These are phyloP conservation scores for Scaptomyza caliginosa DNA, from an alignment of 2,888 invertebrate species.

Conservation along the genomic window DNA sequence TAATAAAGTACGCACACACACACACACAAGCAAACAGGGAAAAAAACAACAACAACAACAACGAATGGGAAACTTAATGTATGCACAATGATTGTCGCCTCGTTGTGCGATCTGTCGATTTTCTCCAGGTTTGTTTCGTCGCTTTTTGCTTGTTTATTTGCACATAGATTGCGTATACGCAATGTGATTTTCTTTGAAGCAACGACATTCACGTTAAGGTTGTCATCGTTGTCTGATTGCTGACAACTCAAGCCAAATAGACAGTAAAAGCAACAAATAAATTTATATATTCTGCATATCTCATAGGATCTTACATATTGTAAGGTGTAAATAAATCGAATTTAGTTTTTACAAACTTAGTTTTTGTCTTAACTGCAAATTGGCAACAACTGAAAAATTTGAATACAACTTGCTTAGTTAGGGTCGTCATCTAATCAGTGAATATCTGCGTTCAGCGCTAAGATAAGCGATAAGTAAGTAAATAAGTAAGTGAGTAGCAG, in stretches of 20 bases:
- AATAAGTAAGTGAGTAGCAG: conserved; percentile 11
- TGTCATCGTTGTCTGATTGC: conserved; percentile 43
- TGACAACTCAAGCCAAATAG: conserved; percentile 39
- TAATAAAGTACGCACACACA: conserved; percentile 64
- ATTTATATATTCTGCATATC: background rate
- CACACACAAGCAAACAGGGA: conserved; percentile 6
- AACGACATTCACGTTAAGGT: conserved; percentile 25
- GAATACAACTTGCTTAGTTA: conserved; percentile 4
- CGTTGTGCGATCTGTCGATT: conserved; percentile 69
- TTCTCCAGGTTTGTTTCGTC: conserved; percentile 59
- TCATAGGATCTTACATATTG: background rate
- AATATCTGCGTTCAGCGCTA: conserved; percentile 13
- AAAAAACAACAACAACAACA: conserved; percentile 18
- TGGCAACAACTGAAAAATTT: conserved; percentile 6
- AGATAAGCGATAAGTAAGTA: conserved; percentile 40
- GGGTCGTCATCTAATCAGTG: conserved; percentile 29
- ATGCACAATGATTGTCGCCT: conserved; percentile 63
- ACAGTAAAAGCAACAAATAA: background rate
- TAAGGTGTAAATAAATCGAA: background rate
- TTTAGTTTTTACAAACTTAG: background rate
- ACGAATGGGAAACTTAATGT: conserved; percentile 33
- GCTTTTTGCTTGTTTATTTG: conserved; percentile 60
- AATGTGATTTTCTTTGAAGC: conserved; percentile 71
- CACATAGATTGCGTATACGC: conserved; percentile 69
- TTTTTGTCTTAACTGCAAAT: conserved; percentile 10